phyloP scores from a whole-genome alignment of 1,140 invertebrate species.

The Chironomus tepperi region DNA sequence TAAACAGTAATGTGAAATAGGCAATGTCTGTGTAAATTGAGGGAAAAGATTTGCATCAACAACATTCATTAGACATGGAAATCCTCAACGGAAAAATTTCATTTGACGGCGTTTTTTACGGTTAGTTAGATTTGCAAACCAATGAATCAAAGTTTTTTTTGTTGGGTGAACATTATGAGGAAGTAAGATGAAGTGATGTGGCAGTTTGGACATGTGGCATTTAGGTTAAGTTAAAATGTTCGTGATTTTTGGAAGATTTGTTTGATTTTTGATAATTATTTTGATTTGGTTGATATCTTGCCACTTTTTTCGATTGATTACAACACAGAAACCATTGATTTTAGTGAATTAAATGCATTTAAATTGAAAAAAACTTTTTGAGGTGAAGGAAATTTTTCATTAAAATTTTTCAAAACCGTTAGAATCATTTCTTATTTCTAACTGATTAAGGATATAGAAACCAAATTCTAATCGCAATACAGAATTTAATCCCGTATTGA shows the following conservation, averaged over 20 bases:
- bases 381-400: not conserved
- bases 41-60: not conserved
- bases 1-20: not conserved
- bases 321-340: not conserved
- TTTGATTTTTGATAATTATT: too few relatives aligned
- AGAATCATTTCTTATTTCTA: too few relatives aligned
- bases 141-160: conserved; percentile 16
- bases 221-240: too few relatives aligned
- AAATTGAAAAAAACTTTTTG: not conserved
- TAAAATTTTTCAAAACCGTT: too few relatives aligned
- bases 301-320: not conserved
- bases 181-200: too few relatives aligned
- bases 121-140: conserved; percentile 22
- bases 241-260: too few relatives aligned
- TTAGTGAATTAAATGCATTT: too few relatives aligned
- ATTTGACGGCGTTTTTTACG: conserved; percentile 2
- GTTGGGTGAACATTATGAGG: too few relatives aligned
- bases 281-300: not conserved
- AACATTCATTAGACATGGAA: not conserved
- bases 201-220: too few relatives aligned
- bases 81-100: not conserved
- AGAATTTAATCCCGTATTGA: too few relatives aligned
- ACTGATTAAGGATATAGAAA: too few relatives aligned
- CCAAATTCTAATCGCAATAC: too few relatives aligned
- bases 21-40: not conserved